Evolutionary conservation across 2,113 vertebrate species (phyloP).

Genomic region (Eptesicus fuscus): DNA sequence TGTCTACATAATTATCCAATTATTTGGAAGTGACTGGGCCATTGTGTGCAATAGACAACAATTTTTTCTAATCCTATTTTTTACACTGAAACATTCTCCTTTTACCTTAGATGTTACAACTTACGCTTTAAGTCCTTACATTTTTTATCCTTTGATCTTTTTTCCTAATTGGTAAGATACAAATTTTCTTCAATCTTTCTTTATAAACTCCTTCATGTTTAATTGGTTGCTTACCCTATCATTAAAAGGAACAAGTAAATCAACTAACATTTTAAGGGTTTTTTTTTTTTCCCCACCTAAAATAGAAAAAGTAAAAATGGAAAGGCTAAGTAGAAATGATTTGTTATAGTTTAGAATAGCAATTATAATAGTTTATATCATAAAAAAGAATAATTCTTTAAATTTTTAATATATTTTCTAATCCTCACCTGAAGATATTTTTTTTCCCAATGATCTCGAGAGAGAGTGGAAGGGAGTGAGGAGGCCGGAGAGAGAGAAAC

Average conservation of each 20-base stretch:
- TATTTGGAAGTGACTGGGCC: neutral
- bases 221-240: neutral
- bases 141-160: slow-evolving; percentile 21
- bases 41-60: neutral
- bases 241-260: neutral
- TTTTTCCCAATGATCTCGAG: too few species aligned
- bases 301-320: neutral
- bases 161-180: neutral
- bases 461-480: too few species aligned
- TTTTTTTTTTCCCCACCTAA: neutral
- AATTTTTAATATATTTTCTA: neutral
- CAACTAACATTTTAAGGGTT: neutral
- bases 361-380: neutral
- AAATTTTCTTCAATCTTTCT: neutral
- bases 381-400: neutral
- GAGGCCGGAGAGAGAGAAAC: too few species aligned
- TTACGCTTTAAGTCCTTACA: neutral
- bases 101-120: neutral
- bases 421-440: too few species aligned
- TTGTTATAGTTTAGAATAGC: neutral
- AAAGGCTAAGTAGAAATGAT: neutral
- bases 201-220: slow-evolving; percentile 5
- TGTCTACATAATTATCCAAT: neutral
- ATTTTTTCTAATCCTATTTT: neutral
- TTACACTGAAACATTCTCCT: neutral